phyloP scores from a whole-genome alignment of 1,140 invertebrate genomes.

The Procambarus virginalis region DNA sequence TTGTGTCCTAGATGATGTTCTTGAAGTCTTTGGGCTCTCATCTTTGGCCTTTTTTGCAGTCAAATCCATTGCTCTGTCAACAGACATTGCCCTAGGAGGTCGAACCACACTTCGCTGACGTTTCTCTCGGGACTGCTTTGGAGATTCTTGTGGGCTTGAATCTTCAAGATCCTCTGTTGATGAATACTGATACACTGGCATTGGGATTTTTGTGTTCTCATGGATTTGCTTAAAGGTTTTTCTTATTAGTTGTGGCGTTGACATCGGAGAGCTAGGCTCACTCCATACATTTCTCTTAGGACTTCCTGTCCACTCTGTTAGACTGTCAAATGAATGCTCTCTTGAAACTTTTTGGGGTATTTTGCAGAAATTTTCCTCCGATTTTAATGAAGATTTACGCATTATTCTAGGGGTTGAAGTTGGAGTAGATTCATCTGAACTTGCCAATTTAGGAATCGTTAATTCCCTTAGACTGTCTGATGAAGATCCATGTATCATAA shows the following conservation, averaged over 20 bases:
- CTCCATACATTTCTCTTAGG: constrained; percentile 55
- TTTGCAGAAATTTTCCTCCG: constrained; percentile 28
- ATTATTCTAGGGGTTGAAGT: constrained; percentile 43
- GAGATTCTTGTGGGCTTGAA: constrained; percentile 57
- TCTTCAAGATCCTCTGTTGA: constrained; percentile 65
- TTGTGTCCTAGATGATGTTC: constrained; percentile 26
- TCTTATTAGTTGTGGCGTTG: constrained; percentile 59
- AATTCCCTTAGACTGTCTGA: constrained; percentile 34
- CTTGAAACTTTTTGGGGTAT: constrained; percentile 38
- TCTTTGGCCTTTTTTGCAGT: constrained; percentile 18
- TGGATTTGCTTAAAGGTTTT: constrained; percentile 60
- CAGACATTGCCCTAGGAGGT: constrained; percentile 40
- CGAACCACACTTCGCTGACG: constrained; percentile 44
- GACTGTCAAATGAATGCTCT: constrained; percentile 56
- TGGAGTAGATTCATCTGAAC: constrained; percentile 60
- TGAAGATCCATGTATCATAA: constrained; percentile 8
- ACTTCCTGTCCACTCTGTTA: constrained; percentile 8
- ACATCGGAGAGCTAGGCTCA: constrained; percentile 64
- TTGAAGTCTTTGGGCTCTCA: constrained; percentile 24
- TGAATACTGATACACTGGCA: constrained; percentile 62
- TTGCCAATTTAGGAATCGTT: constrained; percentile 37
- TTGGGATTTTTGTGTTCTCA: constrained; percentile 64
- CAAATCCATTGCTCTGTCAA: constrained; percentile 49
- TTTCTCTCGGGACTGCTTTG: constrained; percentile 36
- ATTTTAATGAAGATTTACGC: constrained; percentile 35